Evolutionary conservation across 2,888 invertebrate species (phyloP).

Genomic region (Itoplectis maculator): DNA sequence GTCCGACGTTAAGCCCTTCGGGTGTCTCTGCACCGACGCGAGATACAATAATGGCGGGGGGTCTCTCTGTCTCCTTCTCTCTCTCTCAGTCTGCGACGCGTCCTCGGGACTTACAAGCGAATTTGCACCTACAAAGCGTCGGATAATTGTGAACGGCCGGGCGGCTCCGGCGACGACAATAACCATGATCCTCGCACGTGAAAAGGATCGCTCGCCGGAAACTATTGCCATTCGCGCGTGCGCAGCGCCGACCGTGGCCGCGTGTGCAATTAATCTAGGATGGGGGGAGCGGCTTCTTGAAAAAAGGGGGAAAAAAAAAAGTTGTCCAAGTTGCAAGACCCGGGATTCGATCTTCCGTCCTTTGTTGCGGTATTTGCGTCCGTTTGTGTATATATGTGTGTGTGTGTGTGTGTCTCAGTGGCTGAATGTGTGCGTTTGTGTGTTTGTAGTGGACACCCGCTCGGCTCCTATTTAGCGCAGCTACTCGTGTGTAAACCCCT

Average conservation of each 20-base stretch:
- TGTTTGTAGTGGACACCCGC: slow-evolving; percentile 54
- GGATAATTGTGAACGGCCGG: slow-evolving; percentile 33
- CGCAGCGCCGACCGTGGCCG: slow-evolving; percentile 16
- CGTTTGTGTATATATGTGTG: not conserved
- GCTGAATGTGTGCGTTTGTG: slow-evolving; percentile 16
- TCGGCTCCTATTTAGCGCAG: slow-evolving; percentile 47
- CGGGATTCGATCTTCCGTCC: slow-evolving; percentile 50
- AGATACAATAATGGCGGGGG: not conserved
- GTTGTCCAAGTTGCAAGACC: slow-evolving; percentile 60
- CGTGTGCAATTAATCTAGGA: slow-evolving; percentile 66
- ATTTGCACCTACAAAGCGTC: slow-evolving; percentile 54
- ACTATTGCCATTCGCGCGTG: slow-evolving; percentile 62
- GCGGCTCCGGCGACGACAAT: slow-evolving; percentile 10
- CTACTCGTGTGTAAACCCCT: slow-evolving; percentile 47
- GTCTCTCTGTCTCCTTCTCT: no score
- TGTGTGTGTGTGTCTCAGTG: slow-evolving; percentile 27
- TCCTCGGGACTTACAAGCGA: slow-evolving; percentile 42
- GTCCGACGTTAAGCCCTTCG: slow-evolving; percentile 43
- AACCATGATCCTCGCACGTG: slow-evolving; percentile 58
- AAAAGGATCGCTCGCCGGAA: slow-evolving; percentile 61
- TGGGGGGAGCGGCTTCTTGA: slow-evolving; percentile 61
- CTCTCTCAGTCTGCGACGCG: no score
- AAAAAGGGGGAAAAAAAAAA: slow-evolving; percentile 45
- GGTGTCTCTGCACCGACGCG: slow-evolving; percentile 1
- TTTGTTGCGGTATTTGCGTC: slow-evolving; percentile 40